phyloP scores from a whole-genome alignment of 2,113 vertebrate genomes.

The Eupsittula cactorum region DNA sequence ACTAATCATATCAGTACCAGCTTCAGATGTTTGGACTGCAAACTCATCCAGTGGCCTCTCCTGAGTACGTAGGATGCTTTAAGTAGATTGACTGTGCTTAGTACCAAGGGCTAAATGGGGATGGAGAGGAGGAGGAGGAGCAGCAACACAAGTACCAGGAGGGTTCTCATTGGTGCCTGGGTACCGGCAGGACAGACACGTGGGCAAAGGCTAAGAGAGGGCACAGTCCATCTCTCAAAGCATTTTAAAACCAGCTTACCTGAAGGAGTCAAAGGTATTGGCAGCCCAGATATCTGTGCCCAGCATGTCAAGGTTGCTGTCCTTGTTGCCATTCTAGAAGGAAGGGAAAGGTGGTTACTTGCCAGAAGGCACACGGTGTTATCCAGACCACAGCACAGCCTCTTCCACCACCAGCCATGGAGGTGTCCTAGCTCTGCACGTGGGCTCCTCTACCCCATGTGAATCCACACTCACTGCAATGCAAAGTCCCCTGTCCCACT shows the following conservation, averaged over 20 bases:
- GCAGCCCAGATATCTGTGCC: conserved; percentile 98
- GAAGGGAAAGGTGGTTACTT: conserved; percentile 16
- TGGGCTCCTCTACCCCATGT: background rate
- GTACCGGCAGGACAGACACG: fast-evolving
- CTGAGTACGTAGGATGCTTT: background rate
- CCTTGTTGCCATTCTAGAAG: conserved; percentile 91
- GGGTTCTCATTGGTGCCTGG: background rate
- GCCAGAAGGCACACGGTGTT: fast-evolving
- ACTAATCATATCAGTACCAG: fast-evolving
- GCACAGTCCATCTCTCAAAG: background rate
- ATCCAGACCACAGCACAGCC: background rate
- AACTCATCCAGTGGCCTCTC: background rate
- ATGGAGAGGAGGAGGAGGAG: background rate
- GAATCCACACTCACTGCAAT: background rate
- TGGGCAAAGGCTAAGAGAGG: fast-evolving
- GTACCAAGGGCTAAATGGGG: fast-evolving
- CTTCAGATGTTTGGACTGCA: background rate
- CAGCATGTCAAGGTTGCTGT: conserved; percentile 88
- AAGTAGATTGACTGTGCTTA: background rate
- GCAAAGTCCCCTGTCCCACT: background rate
- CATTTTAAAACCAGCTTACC: conserved; percentile 73
- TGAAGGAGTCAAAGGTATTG: conserved; percentile 91
- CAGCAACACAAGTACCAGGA: fast-evolving
- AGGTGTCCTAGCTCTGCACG: fast-evolving
- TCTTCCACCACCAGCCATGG: fast-evolving